Percentiles rank a stretch among this genome's conserved stretches.
Conservation (phyloP, 2,797 vertebrate species). For the Chrysocyon brachyurus region DNA sequence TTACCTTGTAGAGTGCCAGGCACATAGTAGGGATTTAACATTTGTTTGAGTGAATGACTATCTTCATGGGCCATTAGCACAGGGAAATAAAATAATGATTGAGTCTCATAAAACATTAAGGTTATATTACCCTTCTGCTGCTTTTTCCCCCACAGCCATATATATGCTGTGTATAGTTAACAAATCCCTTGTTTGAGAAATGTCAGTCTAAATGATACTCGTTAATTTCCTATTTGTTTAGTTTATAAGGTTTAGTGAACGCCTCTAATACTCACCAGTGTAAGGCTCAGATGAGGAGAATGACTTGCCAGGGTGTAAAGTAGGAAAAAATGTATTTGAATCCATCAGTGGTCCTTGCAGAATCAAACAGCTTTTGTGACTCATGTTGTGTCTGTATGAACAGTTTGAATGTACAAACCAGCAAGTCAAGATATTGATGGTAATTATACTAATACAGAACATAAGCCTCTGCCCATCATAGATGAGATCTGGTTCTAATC, state of each 20-base stretch:
- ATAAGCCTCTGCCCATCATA: background rate
- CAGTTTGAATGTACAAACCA: background rate
- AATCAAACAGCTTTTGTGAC: constrained; percentile 32
- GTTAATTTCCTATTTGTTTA: constrained; percentile 28
- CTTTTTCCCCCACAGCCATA: constrained; percentile 11
- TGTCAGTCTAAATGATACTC: constrained; percentile 51
- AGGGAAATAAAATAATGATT: constrained; percentile 14
- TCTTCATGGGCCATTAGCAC: background rate
- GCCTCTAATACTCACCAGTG: background rate
- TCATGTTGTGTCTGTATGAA: background rate
- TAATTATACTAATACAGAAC: background rate
- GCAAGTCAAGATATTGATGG: background rate
- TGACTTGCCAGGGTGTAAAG: background rate
- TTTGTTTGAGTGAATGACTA: constrained; percentile 16
- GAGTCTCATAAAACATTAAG: constrained; percentile 35
- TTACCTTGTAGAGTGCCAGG: constrained; percentile 12
- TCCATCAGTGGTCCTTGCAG: background rate
- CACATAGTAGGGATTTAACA: background rate
- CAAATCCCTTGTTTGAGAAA: constrained; percentile 39
- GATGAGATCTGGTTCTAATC: constrained; percentile 46
- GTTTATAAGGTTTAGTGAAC: background rate
- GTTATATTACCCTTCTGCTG: constrained; percentile 45
- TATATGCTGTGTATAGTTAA: constrained; percentile 34
- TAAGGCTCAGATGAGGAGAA: constrained; percentile 1
- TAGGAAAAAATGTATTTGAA: constrained; percentile 5